Evolutionary conservation across 2,888 invertebrate genomes (phyloP), one percentile per base, ranked within the genome.

Genomic region (Lochmaea capreae): DNA sequence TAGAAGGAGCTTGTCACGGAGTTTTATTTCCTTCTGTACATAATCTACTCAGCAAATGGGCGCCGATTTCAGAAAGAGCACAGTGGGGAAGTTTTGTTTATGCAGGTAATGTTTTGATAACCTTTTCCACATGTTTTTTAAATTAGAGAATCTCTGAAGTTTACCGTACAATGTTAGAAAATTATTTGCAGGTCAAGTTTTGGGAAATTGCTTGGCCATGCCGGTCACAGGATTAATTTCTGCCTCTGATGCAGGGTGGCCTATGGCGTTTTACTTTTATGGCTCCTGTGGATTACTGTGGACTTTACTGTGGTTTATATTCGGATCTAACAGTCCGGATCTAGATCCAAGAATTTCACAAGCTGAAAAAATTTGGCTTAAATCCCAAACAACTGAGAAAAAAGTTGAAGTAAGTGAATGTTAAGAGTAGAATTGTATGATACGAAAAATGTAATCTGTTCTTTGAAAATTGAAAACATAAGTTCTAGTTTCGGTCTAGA

Each of bases 151-250:
- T 39, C 1, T 12, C 14, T 63, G 39, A 9, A n/a, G n/a, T n/a
- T n/a, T 63, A 54, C 11, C 5, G 14, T 14, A 22, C 22, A 33
- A 33, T 8, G 8, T 5, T 33, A 33, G 33, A 33, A 33, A 14
- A 18, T 12, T 8, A 11, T 10, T 69, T 70, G 22, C 46, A 65
- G 92, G 92, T 12, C 93, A 72, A 52, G 73, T 94, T 84, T 89
- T 95, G 14, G 96, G 96, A 8, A 94, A 94, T 16, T 93, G 95
- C 0, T 83, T 94, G 1, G 92, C 94, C 80, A 86, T 95, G 82
- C 90, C 93, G n/a, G 87, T 92, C 22, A 91, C 94, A 14, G 96
- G 96, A 0, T 86, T 92, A 1, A 87, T 96, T 61, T 89, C 94
- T 0, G 92, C 91, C 0, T 91, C 92, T 0, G 81, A 87, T 0